These are phyloP conservation scores for Psettodes erumei DNA, from an alignment of 2,113 vertebrate species.

Conservation along the genomic window DNA sequence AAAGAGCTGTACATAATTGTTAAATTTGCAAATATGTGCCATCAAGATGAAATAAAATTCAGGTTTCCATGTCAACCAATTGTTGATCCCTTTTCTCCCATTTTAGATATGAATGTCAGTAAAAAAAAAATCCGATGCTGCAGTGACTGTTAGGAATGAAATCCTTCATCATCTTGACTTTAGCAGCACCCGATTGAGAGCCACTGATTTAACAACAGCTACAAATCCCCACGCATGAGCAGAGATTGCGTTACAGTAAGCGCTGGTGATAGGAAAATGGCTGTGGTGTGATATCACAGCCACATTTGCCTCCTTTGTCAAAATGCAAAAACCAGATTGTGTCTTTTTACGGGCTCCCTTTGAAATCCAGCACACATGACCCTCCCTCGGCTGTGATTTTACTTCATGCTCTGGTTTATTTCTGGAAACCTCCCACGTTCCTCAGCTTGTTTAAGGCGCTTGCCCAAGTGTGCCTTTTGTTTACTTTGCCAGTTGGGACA, in stretches of 20 bases:
- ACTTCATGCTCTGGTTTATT: conserved; percentile 74
- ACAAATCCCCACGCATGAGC: conserved; percentile 49
- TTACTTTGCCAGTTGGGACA: conserved; percentile 69
- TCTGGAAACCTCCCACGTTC: conserved; percentile 71
- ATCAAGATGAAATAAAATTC: neutral
- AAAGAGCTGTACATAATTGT: neutral
- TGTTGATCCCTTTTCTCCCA: neutral
- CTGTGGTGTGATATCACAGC: conserved; percentile 47
- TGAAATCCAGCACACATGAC: conserved; percentile 78
- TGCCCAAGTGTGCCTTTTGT: conserved; percentile 74
- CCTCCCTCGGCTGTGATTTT: conserved; percentile 68
- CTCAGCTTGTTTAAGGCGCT: conserved; percentile 69
- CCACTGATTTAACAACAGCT: conserved; percentile 54
- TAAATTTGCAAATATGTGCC: neutral
- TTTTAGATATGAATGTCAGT: conserved; percentile 3
- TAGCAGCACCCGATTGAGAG: conserved; percentile 1
- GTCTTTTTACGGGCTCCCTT: conserved; percentile 73
- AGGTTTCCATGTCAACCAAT: conserved; percentile 16
- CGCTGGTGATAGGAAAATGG: conserved; percentile 46
- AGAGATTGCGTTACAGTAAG: conserved; percentile 52
- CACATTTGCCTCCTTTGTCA: conserved; percentile 55
- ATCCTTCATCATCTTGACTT: conserved; percentile 27
- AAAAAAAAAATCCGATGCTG: neutral
- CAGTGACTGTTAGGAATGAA: conserved; percentile 17
- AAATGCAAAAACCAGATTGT: conserved; percentile 78